Conservation (phyloP, 2,113 vertebrate genomes). For the Fregata magnificens region DNA sequence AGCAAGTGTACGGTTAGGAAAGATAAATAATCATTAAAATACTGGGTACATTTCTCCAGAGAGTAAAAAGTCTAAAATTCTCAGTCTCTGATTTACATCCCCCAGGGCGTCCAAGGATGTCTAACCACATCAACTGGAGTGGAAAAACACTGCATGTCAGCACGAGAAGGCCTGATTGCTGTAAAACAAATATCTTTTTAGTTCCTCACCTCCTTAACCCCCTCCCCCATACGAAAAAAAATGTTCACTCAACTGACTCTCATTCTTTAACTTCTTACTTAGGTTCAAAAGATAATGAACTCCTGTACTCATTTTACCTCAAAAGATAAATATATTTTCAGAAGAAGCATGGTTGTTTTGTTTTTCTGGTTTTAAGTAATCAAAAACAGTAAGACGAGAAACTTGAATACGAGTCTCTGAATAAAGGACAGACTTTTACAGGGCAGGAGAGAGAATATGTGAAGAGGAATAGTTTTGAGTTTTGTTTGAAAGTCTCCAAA, state of each 20-base stretch:
- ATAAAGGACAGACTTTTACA: neutral
- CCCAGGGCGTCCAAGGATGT: neutral
- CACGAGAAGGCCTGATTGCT: constrained; percentile 4
- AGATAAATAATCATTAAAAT: constrained; percentile 49
- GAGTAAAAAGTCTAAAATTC: neutral
- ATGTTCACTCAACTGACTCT: neutral
- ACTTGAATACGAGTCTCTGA: neutral
- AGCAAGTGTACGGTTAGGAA: neutral
- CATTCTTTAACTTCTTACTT: neutral
- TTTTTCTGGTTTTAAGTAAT: neutral
- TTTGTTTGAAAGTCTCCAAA: neutral
- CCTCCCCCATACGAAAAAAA: neutral
- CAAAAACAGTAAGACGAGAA: neutral
- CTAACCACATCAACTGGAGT: constrained; percentile 29
- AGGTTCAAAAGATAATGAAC: neutral
- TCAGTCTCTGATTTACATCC: constrained; percentile 35
- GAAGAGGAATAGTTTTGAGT: neutral
- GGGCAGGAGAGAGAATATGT: neutral
- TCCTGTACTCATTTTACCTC: neutral
- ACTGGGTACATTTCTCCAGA: constrained; percentile 24
- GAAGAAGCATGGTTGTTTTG: neutral
- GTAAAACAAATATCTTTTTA: constrained; percentile 1
- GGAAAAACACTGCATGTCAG: constrained; percentile 58
- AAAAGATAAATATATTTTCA: neutral
- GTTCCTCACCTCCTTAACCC: neutral